Percentiles rank a stretch among this genome's conserved stretches.
phyloP scores from a whole-genome alignment of 2,888 invertebrate genomes.

The Bombylius major region DNA sequence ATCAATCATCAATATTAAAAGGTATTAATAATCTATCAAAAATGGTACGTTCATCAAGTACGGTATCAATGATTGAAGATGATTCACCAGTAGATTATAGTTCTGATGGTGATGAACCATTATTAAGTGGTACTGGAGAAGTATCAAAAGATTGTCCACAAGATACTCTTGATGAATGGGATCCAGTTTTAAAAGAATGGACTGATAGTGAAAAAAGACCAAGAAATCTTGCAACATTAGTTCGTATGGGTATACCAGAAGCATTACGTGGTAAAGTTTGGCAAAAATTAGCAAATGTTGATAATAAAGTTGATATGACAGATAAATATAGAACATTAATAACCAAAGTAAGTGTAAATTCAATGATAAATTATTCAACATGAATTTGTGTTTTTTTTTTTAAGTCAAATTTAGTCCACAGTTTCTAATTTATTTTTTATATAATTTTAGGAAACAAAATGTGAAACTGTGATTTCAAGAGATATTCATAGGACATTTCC shows the following conservation, averaged over 20 bases:
- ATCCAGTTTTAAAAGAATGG: conserved; percentile 67
- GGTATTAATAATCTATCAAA: conserved; percentile 34
- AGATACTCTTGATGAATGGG: conserved; percentile 86
- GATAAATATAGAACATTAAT: conserved; percentile 87
- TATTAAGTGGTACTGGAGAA: conserved; percentile 94
- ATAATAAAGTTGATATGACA: conserved; percentile 71
- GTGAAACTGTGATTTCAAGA: conserved; percentile 88
- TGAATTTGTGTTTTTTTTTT: not conserved
- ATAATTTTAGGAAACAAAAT: conserved; percentile 69
- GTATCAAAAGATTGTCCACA: conserved; percentile 95
- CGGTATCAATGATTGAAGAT: conserved; percentile 33
- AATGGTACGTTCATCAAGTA: conserved; percentile 35
- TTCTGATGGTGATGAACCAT: conserved; percentile 81
- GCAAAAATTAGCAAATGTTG: conserved; percentile 85
- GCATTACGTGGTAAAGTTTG: conserved; percentile 94
- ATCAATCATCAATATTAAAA: conserved; percentile 25
- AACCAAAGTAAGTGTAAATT: conserved; percentile 56
- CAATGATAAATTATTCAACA: not conserved
- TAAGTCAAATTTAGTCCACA: not conserved
- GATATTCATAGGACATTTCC: conserved; percentile 98
- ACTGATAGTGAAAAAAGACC: conserved; percentile 59
- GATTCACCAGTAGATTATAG: conserved; percentile 34
- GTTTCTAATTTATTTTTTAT: not conserved
- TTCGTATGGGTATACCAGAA: conserved; percentile 85
- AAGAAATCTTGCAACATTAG: conserved; percentile 64